Conservation (phyloP, 2,888 invertebrate species). For the Chaetogeoica ovagalla region DNA sequence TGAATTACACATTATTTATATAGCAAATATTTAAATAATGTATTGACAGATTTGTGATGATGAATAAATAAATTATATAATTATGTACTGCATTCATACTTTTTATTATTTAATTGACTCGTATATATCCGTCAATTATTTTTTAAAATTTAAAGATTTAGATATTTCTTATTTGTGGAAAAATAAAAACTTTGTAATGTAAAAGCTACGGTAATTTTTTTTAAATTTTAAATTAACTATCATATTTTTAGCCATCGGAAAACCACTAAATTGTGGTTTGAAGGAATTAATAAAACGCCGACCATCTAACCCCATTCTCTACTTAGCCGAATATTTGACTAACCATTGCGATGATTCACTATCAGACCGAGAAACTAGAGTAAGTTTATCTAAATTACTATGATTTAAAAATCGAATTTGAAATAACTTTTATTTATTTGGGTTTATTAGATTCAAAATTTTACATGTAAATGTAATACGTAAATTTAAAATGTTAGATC, state of each 20-base stretch:
- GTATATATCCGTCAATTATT: background rate
- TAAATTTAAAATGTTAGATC: background rate
- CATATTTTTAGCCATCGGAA: constrained; percentile 71
- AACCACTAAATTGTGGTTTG: constrained; percentile 86
- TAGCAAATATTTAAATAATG: background rate
- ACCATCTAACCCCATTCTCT: constrained; percentile 63
- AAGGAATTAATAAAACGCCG: constrained; percentile 86
- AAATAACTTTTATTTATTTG: background rate
- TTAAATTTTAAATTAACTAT: background rate
- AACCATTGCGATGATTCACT: constrained; percentile 36
- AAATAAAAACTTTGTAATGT: background rate
- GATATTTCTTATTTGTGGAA: too few relatives aligned
- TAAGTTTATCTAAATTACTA: constrained; percentile 31
- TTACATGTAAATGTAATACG: too few relatives aligned
- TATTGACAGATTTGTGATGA: background rate
- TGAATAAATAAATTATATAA: background rate
- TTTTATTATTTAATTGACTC: constrained; percentile 14
- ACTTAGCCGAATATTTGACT: constrained; percentile 44
- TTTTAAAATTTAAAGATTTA: background rate
- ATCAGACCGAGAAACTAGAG: constrained; percentile 37
- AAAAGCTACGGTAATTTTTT: background rate
- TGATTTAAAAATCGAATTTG: constrained; percentile 2
- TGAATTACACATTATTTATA: background rate
- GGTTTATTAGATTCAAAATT: background rate
- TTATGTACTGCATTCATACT: background rate